Conservation (phyloP, 2,888 invertebrate species). For the Amiota minor region DNA sequence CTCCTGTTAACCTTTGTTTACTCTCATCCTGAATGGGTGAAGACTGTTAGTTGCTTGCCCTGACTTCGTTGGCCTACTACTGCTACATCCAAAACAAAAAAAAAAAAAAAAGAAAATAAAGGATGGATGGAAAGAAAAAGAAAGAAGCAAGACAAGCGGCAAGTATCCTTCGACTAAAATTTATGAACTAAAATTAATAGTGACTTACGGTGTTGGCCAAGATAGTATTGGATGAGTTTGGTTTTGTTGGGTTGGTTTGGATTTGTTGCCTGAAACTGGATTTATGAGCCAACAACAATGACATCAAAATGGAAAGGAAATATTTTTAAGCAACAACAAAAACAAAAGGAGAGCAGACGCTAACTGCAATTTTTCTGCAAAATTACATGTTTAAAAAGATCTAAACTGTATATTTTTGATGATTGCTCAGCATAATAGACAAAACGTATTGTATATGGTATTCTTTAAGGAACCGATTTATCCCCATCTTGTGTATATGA, state of each 20-base stretch:
- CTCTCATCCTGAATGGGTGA: not conserved
- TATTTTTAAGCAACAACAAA: not conserved
- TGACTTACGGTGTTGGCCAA: conserved; percentile 43
- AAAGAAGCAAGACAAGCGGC: not conserved
- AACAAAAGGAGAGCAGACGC: not conserved
- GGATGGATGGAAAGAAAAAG: not conserved
- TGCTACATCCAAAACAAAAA: too few relatives aligned
- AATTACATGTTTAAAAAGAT: conserved; percentile 26
- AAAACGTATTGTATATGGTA: not conserved
- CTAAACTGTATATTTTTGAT: too few relatives aligned
- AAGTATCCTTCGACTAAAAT: conserved; percentile 37
- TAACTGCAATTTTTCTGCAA: conserved; percentile 21
- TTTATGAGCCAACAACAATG: conserved; percentile 13
- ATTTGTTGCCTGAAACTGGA: not conserved
- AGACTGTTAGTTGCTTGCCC: not conserved
- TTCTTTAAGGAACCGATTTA: not conserved
- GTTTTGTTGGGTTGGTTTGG: not conserved
- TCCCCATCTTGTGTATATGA: too few relatives aligned
- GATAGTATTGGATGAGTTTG: conserved; percentile 35
- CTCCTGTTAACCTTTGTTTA: not conserved
- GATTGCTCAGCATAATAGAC: not conserved
- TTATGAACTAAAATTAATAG: conserved; percentile 53
- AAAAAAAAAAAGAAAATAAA: not conserved
- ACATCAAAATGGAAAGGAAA: not conserved
- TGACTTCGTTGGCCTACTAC: not conserved